These are phyloP conservation scores for Microcebus murinus DNA, from an alignment of 2,113 vertebrate species.

Conservation along the genomic window DNA sequence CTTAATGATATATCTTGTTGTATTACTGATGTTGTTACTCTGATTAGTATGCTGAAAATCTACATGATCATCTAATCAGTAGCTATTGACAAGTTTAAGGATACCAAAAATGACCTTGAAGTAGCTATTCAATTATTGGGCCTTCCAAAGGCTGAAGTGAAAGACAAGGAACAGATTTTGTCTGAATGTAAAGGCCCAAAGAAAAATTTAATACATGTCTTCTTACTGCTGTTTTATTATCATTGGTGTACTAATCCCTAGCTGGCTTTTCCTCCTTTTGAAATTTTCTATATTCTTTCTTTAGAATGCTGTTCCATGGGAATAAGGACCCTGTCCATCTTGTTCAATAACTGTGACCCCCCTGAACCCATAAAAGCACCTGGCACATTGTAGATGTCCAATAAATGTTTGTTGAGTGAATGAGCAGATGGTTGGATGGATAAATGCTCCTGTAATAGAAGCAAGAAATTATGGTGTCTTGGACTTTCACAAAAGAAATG, in stretches of 20 bases:
- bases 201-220: not conserved
- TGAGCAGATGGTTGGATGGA: not conserved
- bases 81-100: not conserved
- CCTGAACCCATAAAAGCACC: not conserved
- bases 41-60: not conserved
- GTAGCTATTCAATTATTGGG: not conserved
- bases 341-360: fast-evolving
- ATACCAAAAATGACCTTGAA: not conserved
- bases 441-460: not conserved
- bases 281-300: not conserved
- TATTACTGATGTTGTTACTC: not conserved
- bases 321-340: not conserved
- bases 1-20: not conserved
- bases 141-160: not conserved
- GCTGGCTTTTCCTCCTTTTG: not conserved
- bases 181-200: not conserved
- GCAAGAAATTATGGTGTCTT: not conserved
- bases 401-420: not conserved
- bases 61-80: not conserved
- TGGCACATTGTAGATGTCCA: not conserved
- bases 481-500: not conserved
- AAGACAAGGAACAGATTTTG: slow-evolving; percentile 9
- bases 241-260: not conserved
- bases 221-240: not conserved
- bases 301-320: not conserved